phyloP scores from a whole-genome alignment of 2,797 vertebrate genomes.

The Oreortyx pictus region DNA sequence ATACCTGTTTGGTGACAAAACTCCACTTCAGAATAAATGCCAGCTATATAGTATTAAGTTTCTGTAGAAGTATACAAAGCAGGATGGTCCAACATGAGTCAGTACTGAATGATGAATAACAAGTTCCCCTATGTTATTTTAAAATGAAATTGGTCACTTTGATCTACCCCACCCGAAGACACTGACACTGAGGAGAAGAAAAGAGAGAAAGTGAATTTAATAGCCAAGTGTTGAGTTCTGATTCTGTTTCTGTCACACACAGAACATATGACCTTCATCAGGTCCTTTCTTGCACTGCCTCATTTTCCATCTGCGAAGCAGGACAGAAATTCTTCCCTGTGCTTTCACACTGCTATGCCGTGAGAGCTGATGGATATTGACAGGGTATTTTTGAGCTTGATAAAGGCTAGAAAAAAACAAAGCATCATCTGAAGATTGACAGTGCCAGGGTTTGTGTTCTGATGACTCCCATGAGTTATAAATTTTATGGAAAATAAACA shows the following conservation, averaged over 20 bases:
- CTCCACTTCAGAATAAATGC: not conserved
- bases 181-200: not conserved
- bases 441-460: not conserved
- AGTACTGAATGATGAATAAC: not conserved
- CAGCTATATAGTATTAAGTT: not conserved
- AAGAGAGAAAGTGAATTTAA: not conserved
- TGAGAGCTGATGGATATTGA: not conserved
- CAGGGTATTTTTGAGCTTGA: not conserved
- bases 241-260: not conserved
- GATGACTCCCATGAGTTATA: accelerated
- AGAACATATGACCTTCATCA: not conserved
- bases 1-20: not conserved
- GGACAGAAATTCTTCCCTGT: not conserved
- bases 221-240: not conserved
- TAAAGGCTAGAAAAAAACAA: not conserved
- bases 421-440: not conserved
- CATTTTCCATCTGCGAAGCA: not conserved
- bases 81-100: not conserved
- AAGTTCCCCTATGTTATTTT: not conserved
- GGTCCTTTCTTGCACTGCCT: not conserved
- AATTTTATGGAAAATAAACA: slow-evolving; percentile 6
- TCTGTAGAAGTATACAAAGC: not conserved
- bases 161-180: not conserved
- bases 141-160: not conserved
- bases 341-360: not conserved